Evolutionary conservation across 2,113 vertebrate species (phyloP), one percentile per base, ranked within the genome.

Genomic region (Notiomystis cincta): DNA sequence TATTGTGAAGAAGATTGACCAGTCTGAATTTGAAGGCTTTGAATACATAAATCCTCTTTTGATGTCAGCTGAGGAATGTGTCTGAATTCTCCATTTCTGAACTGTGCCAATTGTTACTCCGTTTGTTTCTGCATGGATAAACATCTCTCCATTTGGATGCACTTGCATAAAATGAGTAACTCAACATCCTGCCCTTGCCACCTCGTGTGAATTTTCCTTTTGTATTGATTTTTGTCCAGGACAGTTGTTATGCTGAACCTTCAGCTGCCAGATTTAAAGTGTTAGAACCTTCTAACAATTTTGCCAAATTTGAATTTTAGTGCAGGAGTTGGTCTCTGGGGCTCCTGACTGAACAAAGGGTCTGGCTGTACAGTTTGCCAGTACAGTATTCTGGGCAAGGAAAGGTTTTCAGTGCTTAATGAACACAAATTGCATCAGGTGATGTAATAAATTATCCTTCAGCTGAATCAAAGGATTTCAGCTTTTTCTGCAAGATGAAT

Each of bases 51-150:
- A 99, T 97, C 99, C 99, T 57, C 99, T 99, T 57, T 94, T 99
- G 97, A 99, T 99, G 99, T 99, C 99, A 19, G 99, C 99, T 15
- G 99, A 99, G 97, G 99, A 99, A 98, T 99, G 99, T 90, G 99
- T 99, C 98, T 99, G 98, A 99, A 78, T 79, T 85, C 89, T 71
- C 93, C 84, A 18, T 64, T 87, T 96, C 82, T 82, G 95, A 92
- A 83, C 96, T 93, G 48, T 97, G 95, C 96, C 89, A 96, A 82
- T 95, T 91, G 83, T 96, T 98, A 79, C 89, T 95, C 71, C 50
- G 9, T 94, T 96, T 96, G 62, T 92, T 96, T 96, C 96, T 98
- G 98, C 97, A 97, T 97, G 97, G 97, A 95, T 96, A 87, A 94
- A 89, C 73, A 76, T 86, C 60, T 96, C 96, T 93, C 90, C 84